Evolutionary conservation across 1,140 invertebrate species (phyloP).

Genomic region (Lamellibrachia luymesi): DNA sequence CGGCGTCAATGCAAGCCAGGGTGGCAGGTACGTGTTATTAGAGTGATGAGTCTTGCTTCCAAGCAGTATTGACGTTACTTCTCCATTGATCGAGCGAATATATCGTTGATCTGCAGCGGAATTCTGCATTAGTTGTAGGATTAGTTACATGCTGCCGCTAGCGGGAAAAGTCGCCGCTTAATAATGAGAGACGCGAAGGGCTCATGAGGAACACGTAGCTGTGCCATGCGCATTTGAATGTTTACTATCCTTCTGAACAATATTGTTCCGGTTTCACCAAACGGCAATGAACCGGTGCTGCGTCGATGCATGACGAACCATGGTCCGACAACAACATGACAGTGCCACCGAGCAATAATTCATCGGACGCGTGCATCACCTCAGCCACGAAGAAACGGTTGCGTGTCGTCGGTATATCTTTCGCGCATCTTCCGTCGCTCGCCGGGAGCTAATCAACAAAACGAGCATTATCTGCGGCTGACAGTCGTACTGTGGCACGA

Average conservation of each 20-base stretch:
- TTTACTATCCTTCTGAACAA: background rate
- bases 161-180: background rate
- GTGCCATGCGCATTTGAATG: background rate
- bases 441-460: background rate
- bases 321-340: background rate
- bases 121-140: background rate
- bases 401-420: background rate
- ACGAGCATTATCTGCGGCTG: background rate
- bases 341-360: background rate
- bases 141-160: background rate
- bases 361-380: background rate
- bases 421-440: background rate
- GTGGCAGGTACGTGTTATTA: background rate
- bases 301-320: background rate
- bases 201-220: background rate
- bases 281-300: background rate
- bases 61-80: background rate
- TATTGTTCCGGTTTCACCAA: background rate
- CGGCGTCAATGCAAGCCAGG: background rate
- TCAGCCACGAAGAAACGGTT: background rate
- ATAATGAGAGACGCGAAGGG: background rate
- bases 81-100: background rate
- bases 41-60: background rate
- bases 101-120: background rate
- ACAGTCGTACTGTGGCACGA: background rate